Conservation (phyloP, 64 coral and sea anemone species). For the Montipora sp. region DNA sequence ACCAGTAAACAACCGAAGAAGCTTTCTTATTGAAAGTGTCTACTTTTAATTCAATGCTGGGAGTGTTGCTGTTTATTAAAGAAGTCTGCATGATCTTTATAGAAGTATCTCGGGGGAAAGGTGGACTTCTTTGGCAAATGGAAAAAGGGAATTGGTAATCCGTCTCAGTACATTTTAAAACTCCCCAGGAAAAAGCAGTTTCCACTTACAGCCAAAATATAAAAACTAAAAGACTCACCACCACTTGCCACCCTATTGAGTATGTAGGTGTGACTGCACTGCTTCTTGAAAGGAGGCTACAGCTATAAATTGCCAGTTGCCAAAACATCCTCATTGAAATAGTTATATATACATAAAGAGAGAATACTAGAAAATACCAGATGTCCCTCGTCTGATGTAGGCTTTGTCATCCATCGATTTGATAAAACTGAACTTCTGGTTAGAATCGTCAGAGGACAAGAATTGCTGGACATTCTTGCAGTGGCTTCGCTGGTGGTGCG, state of each 20-base stretch:
- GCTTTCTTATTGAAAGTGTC: too few species aligned
- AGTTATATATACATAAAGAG: slow-evolving; percentile 52
- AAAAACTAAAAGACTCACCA: background rate
- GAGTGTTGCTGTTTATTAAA: too few species aligned
- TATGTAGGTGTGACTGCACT: slow-evolving; percentile 36
- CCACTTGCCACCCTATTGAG: slow-evolving; percentile 43
- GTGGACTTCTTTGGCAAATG: slow-evolving; percentile 19
- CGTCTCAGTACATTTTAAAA: slow-evolving; percentile 56
- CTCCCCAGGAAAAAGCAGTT: slow-evolving; percentile 36
- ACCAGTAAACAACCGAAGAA: too few species aligned
- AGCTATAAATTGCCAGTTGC: slow-evolving; percentile 46
- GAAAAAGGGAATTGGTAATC: slow-evolving; percentile 52
- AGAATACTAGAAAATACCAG: slow-evolving; percentile 16
- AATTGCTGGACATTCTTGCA: slow-evolving; percentile 42
- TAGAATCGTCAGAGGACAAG: background rate
- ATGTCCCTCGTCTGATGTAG: slow-evolving; percentile 37
- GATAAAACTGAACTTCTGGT: slow-evolving; percentile 11
- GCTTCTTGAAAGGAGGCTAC: slow-evolving; percentile 43
- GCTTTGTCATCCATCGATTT: slow-evolving; percentile 52
- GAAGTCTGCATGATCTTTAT: too few species aligned
- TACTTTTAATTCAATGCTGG: too few species aligned
- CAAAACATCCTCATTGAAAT: slow-evolving; percentile 17
- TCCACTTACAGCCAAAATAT: too few species aligned
- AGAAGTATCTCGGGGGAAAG: too few species aligned
- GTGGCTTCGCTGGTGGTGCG: slow-evolving; percentile 31